Evolutionary conservation across 2,797 vertebrate species (phyloP).

Genomic region (Pygocentrus nattereri): DNA sequence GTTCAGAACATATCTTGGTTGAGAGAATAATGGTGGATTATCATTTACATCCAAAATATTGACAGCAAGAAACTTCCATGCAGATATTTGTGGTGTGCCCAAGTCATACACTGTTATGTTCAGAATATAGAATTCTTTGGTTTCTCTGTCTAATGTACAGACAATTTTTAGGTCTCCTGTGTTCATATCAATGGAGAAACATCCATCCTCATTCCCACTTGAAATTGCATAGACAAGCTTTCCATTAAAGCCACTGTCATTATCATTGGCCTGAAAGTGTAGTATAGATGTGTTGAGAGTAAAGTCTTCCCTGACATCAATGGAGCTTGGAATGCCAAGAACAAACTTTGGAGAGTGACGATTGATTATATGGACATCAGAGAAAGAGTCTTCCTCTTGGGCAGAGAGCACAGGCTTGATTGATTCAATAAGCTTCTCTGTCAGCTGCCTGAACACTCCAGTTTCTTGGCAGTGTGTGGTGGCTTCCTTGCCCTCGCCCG

Average conservation of each 20-base stretch:
- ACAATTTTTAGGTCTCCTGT: conserved; percentile 85
- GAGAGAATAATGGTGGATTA: conserved; percentile 88
- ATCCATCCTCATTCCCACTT: conserved; percentile 91
- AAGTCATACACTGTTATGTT: conserved; percentile 94
- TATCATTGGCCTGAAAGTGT: conserved; percentile 85
- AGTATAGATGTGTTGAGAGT: conserved; percentile 82
- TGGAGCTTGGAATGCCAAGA: conserved; percentile 82
- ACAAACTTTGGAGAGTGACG: conserved; percentile 88
- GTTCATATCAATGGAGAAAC: conserved; percentile 89
- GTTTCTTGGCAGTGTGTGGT: conserved; percentile 88
- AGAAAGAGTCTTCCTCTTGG: conserved; percentile 85
- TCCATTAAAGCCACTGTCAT: conserved; percentile 89
- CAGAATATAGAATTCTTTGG: conserved; percentile 89
- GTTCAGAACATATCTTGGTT: conserved; percentile 83
- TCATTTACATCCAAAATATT: conserved; percentile 92
- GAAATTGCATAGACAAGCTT: conserved; percentile 89
- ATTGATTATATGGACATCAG: conserved; percentile 88
- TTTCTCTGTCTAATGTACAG: conserved; percentile 89
- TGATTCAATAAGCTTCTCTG: conserved; percentile 89
- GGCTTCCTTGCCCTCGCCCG: conserved; percentile 72
- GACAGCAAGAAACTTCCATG: conserved; percentile 91
- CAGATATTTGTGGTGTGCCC: conserved; percentile 87
- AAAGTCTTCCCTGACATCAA: conserved; percentile 86
- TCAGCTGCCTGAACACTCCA: conserved; percentile 85
- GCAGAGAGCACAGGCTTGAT: conserved; percentile 81